Evolutionary conservation across 2,888 invertebrate species (phyloP).

Genomic region (Pristionchus fissidentatus): DNA sequence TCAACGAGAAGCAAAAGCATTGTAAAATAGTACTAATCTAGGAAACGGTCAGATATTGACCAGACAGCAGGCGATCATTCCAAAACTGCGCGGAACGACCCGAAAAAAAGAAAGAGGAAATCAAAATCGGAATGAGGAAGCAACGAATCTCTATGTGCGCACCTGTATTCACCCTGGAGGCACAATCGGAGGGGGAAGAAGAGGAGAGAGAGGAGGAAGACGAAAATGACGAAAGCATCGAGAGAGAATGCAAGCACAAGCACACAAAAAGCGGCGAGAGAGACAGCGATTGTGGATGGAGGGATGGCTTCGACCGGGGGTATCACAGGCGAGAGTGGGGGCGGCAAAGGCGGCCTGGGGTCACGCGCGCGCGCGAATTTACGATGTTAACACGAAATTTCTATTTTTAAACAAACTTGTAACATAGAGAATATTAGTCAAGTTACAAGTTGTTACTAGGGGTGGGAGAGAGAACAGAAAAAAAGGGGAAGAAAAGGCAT

Average conservation of each 20-base stretch:
- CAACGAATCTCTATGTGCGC: not conserved
- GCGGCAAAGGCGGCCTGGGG: not conserved
- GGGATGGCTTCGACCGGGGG: not conserved
- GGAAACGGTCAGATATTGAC: too few relatives aligned
- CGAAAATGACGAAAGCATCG: too few relatives aligned
- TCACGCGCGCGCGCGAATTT: too few relatives aligned
- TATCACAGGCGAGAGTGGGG: constrained; percentile 7
- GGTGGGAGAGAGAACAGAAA: too few relatives aligned
- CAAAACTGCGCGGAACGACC: not conserved
- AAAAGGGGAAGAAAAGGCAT: too few relatives aligned
- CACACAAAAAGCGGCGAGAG: not conserved
- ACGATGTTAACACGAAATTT: too few relatives aligned
- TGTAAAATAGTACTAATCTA: too few relatives aligned
- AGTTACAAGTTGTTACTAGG: too few relatives aligned
- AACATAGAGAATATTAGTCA: too few relatives aligned
- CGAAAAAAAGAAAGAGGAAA: not conserved
- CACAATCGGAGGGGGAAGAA: constrained; percentile 4
- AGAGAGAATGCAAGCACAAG: constrained; percentile 3
- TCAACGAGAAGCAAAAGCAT: too few relatives aligned
- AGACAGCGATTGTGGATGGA: not conserved
- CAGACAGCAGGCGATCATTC: not conserved
- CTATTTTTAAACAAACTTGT: too few relatives aligned
- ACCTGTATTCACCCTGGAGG: not conserved
- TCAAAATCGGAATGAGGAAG: not conserved
- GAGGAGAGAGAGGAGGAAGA: not conserved